These are phyloP conservation scores for Drosophila insularis DNA, from an alignment of 1,140 invertebrate genomes.

Conservation along the genomic window DNA sequence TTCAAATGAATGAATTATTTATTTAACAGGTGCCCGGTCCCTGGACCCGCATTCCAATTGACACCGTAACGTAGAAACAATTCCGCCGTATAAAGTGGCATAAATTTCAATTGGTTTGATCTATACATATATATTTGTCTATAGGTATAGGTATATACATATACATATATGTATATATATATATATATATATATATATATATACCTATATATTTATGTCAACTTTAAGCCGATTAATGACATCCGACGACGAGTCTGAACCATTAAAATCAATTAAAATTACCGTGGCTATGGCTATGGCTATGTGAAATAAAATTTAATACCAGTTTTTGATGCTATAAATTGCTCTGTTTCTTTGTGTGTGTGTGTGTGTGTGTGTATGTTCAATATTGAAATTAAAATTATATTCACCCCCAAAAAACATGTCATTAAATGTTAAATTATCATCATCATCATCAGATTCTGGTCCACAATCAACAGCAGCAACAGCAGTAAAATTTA, in stretches of 20 bases:
- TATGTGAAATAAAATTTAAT: constrained; percentile 11
- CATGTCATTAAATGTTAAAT: constrained; percentile 17
- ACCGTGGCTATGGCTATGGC: constrained; percentile 8
- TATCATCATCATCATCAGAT: constrained; percentile 8
- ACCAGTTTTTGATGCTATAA: constrained; percentile 15
- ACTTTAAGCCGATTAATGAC: constrained; percentile 28
- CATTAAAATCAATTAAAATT: constrained; percentile 20
- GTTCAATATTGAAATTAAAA: constrained; percentile 21
- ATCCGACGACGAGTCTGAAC: constrained; percentile 4
- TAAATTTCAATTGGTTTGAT: constrained; percentile 11
- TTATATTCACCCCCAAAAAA: constrained; percentile 17
- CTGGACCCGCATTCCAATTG: constrained; percentile 11
- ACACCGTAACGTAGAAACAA: constrained; percentile 1
- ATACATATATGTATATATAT: constrained; percentile 1
- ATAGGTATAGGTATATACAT: background rate
- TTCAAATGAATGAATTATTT: constrained; percentile 13
- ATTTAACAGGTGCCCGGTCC: constrained; percentile 6
- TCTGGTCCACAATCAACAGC: constrained; percentile 4
- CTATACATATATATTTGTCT: background rate
- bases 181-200: background rate
- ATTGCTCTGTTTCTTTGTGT: background rate
- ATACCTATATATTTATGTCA: constrained; percentile 8
- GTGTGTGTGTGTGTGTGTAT: background rate
- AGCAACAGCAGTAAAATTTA: constrained; percentile 6
- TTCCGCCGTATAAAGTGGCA: constrained; percentile 3